Evolutionary conservation across 2,797 vertebrate species (phyloP).

Genomic region (Novumbra hubbsi): DNA sequence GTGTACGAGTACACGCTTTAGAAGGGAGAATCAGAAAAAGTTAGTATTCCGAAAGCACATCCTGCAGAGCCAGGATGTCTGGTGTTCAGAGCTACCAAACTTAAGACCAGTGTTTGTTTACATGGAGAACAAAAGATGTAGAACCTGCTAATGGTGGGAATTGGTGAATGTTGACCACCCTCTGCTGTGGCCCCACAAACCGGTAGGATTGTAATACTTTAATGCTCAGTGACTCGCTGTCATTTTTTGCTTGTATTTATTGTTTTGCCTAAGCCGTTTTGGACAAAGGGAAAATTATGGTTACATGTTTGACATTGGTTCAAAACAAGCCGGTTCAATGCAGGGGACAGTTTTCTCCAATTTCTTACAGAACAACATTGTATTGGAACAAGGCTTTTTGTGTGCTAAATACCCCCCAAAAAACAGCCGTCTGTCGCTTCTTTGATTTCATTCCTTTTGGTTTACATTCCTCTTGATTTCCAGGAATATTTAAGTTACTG

Average conservation of each 20-base stretch:
- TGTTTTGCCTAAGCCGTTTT: constrained; percentile 21
- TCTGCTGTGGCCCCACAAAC: constrained; percentile 15
- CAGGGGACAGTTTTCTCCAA: constrained; percentile 19
- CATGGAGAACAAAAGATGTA: constrained; percentile 16
- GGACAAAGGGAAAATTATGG: constrained; percentile 37
- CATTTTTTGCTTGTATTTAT: too few relatives aligned
- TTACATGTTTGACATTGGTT: constrained; percentile 7
- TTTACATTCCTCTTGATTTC: constrained; percentile 44
- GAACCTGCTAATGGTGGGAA: background rate
- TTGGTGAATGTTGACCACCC: constrained; percentile 30
- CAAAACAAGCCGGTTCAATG: background rate
- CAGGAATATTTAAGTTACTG: constrained; percentile 38
- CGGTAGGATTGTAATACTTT: constrained; percentile 29
- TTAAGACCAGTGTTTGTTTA: constrained; percentile 44
- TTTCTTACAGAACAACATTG: constrained; percentile 20
- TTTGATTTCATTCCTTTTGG: constrained; percentile 47
- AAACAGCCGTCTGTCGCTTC: constrained; percentile 32
- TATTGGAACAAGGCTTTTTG: constrained; percentile 51
- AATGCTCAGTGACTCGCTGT: too few relatives aligned
- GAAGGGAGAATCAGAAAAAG: background rate
- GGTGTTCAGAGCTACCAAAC: constrained; percentile 4
- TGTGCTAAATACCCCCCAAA: constrained; percentile 24
- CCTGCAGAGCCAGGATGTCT: background rate
- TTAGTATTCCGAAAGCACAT: background rate
- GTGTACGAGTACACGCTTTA: background rate